These are phyloP conservation scores for Yasuhikotakia modesta DNA, from an alignment of 2,797 vertebrate genomes.

Conservation along the genomic window DNA sequence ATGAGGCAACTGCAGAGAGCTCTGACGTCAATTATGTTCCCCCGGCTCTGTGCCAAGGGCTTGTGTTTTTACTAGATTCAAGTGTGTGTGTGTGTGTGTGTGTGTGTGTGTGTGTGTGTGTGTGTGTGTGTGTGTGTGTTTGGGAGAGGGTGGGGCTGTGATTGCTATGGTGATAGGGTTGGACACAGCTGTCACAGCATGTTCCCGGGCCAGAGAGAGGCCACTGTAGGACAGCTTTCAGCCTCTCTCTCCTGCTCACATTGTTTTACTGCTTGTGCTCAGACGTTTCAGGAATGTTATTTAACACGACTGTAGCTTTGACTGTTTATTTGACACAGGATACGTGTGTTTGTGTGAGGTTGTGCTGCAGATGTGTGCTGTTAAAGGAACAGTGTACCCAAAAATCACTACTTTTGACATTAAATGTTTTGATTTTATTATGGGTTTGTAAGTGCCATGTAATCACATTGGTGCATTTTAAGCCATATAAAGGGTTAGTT, in stretches of 20 bases:
- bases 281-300: conserved; percentile 7
- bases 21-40: conserved; percentile 86
- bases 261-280: conserved; percentile 6
- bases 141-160: conserved; percentile 32
- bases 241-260: background rate
- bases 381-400: background rate
- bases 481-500: too few relatives aligned
- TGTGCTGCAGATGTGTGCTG: conserved; percentile 26
- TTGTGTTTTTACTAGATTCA: conserved; percentile 64
- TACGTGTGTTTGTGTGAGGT: conserved; percentile 32
- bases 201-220: conserved; percentile 20
- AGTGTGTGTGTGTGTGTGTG: conserved; percentile 49
- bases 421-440: too few relatives aligned
- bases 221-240: conserved; percentile 55
- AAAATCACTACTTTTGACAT: background rate
- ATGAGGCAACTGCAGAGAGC: conserved; percentile 81
- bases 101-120: conserved; percentile 32
- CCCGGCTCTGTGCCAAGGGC: conserved; percentile 76
- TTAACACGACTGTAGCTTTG: conserved; percentile 28
- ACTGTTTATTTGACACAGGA: conserved; percentile 17
- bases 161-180: conserved; percentile 64
- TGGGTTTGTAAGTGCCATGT: too few relatives aligned
- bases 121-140: background rate
- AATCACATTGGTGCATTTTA: too few relatives aligned
- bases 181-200: conserved; percentile 68